Percentiles rank a stretch among this genome's conserved stretches.
Conservation (phyloP, 2,888 invertebrate species). For the Agrochola lota region DNA sequence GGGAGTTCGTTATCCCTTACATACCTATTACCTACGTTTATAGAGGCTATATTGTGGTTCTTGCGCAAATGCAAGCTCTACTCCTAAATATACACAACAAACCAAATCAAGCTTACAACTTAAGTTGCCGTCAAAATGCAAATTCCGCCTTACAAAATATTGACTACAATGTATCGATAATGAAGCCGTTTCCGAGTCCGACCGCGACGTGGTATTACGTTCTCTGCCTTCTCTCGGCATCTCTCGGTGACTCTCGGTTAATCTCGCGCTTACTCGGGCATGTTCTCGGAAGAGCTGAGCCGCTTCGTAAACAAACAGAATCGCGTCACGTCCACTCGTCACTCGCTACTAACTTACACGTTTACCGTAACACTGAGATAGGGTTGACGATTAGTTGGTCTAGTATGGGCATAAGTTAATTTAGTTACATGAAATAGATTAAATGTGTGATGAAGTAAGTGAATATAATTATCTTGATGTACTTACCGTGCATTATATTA, state of each 20-base stretch:
- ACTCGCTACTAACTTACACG: slow-evolving; percentile 89
- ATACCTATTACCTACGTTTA: neutral
- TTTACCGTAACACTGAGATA: slow-evolving; percentile 79
- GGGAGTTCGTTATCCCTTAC: neutral
- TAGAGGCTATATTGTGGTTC: neutral
- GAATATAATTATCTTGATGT: neutral
- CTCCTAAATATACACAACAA: neutral
- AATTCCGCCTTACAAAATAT: slow-evolving; percentile 37
- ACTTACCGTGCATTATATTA: neutral
- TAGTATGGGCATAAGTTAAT: neutral
- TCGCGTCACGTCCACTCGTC: slow-evolving; percentile 84
- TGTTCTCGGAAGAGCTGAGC: slow-evolving; percentile 79
- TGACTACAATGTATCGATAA: slow-evolving; percentile 45
- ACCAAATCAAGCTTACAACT: slow-evolving; percentile 18
- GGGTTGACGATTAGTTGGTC: slow-evolving; percentile 72
- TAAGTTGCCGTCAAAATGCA: slow-evolving; percentile 23
- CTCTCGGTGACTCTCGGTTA: slow-evolving; percentile 62
- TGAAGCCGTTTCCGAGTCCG: slow-evolving; percentile 46
- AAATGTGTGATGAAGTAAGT: neutral
- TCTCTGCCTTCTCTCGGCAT: slow-evolving; percentile 23
- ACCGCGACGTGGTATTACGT: neutral
- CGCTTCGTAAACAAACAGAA: slow-evolving; percentile 86
- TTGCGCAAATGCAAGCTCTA: neutral
- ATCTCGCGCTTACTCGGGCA: slow-evolving; percentile 62
- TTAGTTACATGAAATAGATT: neutral